phyloP scores from a whole-genome alignment of 2,888 invertebrate genomes.

The Abrostola triplasia region DNA sequence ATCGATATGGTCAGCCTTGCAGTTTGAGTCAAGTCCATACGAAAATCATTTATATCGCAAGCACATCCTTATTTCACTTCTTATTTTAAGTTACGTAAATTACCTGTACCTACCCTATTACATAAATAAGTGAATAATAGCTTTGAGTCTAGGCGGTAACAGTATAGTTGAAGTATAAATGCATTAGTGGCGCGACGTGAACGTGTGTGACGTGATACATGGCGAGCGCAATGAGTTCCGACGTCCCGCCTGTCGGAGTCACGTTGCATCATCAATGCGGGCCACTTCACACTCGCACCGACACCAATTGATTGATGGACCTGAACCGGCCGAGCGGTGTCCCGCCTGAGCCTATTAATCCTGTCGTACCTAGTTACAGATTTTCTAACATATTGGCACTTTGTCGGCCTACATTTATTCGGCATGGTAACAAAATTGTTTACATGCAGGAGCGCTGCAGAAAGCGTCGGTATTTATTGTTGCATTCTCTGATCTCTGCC shows the following conservation, averaged over 20 bases:
- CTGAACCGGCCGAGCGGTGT: slow-evolving; percentile 24
- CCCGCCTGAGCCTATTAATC: slow-evolving; percentile 45
- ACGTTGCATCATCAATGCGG: slow-evolving; percentile 57
- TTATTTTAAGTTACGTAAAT: too few relatives aligned
- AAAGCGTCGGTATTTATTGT: background rate
- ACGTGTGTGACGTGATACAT: slow-evolving; percentile 43
- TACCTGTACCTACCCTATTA: too few relatives aligned
- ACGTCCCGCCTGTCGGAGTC: slow-evolving; percentile 42
- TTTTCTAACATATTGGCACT: slow-evolving; percentile 36
- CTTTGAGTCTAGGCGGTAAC: too few relatives aligned
- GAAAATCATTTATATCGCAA: too few relatives aligned
- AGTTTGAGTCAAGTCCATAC: too few relatives aligned
- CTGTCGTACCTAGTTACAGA: slow-evolving; percentile 27
- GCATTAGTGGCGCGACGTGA: slow-evolving; percentile 22
- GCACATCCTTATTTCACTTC: too few relatives aligned
- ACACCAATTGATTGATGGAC: slow-evolving; percentile 52
- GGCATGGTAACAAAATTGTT: slow-evolving; percentile 2
- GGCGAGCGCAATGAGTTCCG: slow-evolving; percentile 20
- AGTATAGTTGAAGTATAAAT: background rate
- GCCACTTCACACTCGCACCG: slow-evolving; percentile 45
- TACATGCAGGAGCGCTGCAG: background rate
- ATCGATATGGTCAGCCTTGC: too few relatives aligned
- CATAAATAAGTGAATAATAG: too few relatives aligned
- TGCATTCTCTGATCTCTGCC: too few relatives aligned
- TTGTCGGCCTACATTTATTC: slow-evolving; percentile 18